phyloP scores from a whole-genome alignment of 2,113 vertebrate genomes.

The Myrmecophaga tridactyla region DNA sequence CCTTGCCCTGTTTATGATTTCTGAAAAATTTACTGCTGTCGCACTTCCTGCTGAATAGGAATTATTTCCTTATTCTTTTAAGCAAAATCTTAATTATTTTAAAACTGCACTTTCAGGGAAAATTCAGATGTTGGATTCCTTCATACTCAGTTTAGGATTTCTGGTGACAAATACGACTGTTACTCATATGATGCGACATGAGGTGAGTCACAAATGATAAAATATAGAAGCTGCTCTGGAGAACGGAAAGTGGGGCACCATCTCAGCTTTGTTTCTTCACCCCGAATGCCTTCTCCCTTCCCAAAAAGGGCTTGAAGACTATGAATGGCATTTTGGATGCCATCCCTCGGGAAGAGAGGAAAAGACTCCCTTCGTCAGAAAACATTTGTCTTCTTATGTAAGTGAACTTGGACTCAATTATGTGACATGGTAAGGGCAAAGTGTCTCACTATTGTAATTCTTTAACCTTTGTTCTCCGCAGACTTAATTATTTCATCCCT shows the following conservation, averaged over 20 bases:
- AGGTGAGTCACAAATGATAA: slow-evolving; percentile 82
- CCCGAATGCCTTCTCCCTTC: neutral
- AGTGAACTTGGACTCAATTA: slow-evolving; percentile 58
- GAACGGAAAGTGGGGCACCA: neutral
- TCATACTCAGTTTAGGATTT: slow-evolving; percentile 86
- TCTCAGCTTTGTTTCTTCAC: accelerated
- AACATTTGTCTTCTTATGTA: slow-evolving; percentile 81
- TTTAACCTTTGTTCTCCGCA: neutral
- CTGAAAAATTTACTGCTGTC: neutral
- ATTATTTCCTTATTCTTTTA: neutral
- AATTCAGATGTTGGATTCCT: slow-evolving; percentile 83
- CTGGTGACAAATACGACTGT: slow-evolving; percentile 81
- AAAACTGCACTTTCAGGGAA: slow-evolving; percentile 77
- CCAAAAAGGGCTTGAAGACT: slow-evolving; percentile 87
- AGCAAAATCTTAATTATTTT: neutral
- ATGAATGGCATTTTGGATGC: slow-evolving; percentile 88
- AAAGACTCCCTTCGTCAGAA: slow-evolving; percentile 81
- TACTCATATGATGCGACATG: slow-evolving; percentile 80
- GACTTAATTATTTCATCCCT: accelerated
- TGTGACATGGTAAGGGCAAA: neutral
- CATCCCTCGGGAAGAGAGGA: slow-evolving; percentile 82
- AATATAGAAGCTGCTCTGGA: neutral
- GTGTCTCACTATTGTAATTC: neutral
- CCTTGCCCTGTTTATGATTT: neutral
- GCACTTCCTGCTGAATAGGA: neutral